phyloP scores from a whole-genome alignment of 1,140 invertebrate genomes.

The Galleria mellonella region DNA sequence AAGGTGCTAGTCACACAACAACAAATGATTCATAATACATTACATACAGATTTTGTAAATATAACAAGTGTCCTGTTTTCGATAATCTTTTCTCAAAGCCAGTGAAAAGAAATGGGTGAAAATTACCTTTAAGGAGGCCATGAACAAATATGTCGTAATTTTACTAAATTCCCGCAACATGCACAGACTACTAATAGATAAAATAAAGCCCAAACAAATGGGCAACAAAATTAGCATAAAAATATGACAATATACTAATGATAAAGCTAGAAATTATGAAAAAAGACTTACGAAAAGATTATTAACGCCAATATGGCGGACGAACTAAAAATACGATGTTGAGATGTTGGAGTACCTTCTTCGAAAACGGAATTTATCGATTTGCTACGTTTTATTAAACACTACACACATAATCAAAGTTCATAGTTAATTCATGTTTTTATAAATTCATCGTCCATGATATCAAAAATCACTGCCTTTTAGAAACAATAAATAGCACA shows the following conservation, averaged over 20 bases:
- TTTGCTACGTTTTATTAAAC: conserved; percentile 52
- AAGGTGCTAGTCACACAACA: no score
- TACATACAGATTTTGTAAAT: no score
- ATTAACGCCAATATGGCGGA: conserved; percentile 74
- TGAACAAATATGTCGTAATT: conserved; percentile 46
- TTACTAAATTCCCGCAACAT: conserved; percentile 42
- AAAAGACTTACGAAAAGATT: conserved; percentile 71
- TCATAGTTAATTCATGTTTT: conserved; percentile 48
- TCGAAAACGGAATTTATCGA: conserved; percentile 59
- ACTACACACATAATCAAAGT: conserved; percentile 58
- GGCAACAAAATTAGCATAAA: conserved; percentile 46
- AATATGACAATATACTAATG: conserved; percentile 39
- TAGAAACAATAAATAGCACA: conserved; percentile 67
- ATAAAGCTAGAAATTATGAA: conserved; percentile 65
- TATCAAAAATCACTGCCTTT: conserved; percentile 60
- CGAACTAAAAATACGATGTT: conserved; percentile 72
- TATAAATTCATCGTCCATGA: conserved; percentile 52
- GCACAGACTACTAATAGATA: conserved; percentile 46
- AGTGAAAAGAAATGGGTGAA: conserved; percentile 29
- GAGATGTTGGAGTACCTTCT: conserved; percentile 61
- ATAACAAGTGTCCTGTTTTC: no score
- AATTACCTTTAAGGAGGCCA: conserved; percentile 53
- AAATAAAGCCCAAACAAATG: conserved; percentile 34
- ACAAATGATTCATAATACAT: no score
- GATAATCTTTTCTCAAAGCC: neutral